Conservation (phyloP, 2,888 invertebrate genomes). For the Thera britannica region DNA sequence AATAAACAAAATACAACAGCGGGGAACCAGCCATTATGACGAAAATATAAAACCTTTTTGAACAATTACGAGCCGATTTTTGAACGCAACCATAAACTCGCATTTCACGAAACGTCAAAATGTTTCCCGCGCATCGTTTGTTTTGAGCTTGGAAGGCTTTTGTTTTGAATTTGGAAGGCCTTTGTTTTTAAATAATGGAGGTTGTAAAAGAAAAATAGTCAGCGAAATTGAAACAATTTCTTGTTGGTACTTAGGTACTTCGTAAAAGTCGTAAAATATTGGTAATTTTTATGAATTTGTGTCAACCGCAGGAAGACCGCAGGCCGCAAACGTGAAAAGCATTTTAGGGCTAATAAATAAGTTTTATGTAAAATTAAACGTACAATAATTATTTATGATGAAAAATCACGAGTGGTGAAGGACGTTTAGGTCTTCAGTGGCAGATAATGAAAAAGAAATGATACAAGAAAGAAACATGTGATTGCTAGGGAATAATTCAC, state of each 20-base stretch:
- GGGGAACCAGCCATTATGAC: conserved; percentile 62
- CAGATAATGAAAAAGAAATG: too few relatives aligned
- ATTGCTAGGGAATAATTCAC: too few relatives aligned
- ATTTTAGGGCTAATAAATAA: conserved; percentile 16
- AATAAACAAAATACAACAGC: conserved; percentile 68
- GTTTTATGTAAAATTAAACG: not conserved
- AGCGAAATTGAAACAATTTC: conserved; percentile 76
- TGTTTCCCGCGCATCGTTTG: conserved; percentile 67
- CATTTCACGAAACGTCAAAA: conserved; percentile 70
- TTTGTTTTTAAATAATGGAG: conserved; percentile 44
- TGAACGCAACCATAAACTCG: conserved; percentile 71
- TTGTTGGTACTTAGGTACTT: conserved; percentile 37
- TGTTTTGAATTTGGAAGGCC: conserved; percentile 23
- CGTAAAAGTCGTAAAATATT: conserved; percentile 49
- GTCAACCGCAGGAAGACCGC: conserved; percentile 11
- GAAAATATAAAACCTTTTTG: conserved; percentile 65
- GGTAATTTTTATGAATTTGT: conserved; percentile 25
- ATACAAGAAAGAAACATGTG: too few relatives aligned
- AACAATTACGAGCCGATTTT: conserved; percentile 66
- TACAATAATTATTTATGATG: too few relatives aligned
- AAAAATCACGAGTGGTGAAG: too few relatives aligned
- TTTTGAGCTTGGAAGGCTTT: conserved; percentile 34
- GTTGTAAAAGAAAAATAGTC: conserved; percentile 44
- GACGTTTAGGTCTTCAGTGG: too few relatives aligned
- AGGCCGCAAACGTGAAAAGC: not conserved